Evolutionary conservation across 1,140 invertebrate genomes (phyloP).

Genomic region (Drosophila rhopaloa): DNA sequence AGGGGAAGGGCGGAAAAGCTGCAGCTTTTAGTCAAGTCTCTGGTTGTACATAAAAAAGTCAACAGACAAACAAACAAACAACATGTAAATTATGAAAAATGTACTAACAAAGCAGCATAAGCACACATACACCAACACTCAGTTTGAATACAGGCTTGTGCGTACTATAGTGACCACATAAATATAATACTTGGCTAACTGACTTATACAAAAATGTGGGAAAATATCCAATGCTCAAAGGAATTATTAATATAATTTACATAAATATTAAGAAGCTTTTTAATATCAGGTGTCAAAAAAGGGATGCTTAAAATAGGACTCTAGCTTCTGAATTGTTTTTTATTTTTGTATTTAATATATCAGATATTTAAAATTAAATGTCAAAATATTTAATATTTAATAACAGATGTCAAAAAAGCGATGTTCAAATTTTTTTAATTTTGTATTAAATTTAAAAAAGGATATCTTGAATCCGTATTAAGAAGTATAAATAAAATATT

Average conservation of each 20-base stretch:
- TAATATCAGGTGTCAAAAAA: too few relatives aligned
- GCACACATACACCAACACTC: constrained; percentile 25
- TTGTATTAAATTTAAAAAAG: too few relatives aligned
- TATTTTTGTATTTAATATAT: too few relatives aligned
- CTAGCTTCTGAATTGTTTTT: too few relatives aligned
- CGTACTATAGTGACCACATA: constrained; percentile 1
- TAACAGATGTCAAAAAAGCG: too few relatives aligned
- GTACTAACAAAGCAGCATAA: constrained; percentile 75
- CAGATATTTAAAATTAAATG: too few relatives aligned
- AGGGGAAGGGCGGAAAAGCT: constrained; percentile 12
- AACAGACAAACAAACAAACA: constrained; percentile 76
- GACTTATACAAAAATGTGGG: neutral
- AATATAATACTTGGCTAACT: neutral
- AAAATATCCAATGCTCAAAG: neutral
- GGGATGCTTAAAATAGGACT: too few relatives aligned
- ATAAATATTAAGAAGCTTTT: too few relatives aligned
- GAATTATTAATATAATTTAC: neutral
- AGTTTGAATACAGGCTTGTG: constrained; percentile 8
- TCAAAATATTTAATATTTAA: too few relatives aligned
- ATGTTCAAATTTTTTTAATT: too few relatives aligned
- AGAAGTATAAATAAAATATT: too few relatives aligned
- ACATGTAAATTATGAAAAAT: constrained; percentile 82
- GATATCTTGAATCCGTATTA: neutral
- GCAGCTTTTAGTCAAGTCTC: constrained; percentile 77
- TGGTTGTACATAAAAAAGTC: constrained; percentile 79